Evolutionary conservation across 2,113 vertebrate genomes (phyloP).

Genomic region (Tor tambroides): DNA sequence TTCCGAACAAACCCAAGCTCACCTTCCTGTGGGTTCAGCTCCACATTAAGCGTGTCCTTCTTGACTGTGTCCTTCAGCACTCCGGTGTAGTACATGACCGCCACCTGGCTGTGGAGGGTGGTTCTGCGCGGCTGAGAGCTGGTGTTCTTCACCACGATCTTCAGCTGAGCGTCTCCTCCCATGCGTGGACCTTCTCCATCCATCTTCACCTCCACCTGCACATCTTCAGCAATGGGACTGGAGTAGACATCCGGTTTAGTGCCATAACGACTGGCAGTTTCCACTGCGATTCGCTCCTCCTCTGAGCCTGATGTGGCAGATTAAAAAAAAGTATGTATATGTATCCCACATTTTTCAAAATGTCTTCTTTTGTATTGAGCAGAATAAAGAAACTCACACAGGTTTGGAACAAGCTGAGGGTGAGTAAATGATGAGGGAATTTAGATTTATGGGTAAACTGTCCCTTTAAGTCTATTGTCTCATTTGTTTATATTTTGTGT

Average conservation of each 20-base stretch:
- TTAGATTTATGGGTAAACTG: neutral
- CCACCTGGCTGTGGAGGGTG: conserved; percentile 81
- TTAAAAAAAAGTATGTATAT: neutral
- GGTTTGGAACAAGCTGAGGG: too few relatives aligned
- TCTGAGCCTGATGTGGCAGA: conserved; percentile 68
- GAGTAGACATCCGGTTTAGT: conserved; percentile 80
- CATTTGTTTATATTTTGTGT: neutral
- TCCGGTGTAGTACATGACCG: conserved; percentile 87
- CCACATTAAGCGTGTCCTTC: conserved; percentile 74
- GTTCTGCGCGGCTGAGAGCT: conserved; percentile 74
- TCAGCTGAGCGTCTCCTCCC: conserved; percentile 79
- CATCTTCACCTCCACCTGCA: conserved; percentile 76
- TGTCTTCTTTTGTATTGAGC: neutral
- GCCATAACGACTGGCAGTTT: conserved; percentile 84
- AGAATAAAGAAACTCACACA: neutral
- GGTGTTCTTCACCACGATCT: conserved; percentile 76
- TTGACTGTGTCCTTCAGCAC: conserved; percentile 81
- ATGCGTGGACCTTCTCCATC: conserved; percentile 81
- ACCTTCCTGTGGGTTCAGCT: conserved; percentile 78
- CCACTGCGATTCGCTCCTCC: conserved; percentile 86
- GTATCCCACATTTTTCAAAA: neutral
- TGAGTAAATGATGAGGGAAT: neutral
- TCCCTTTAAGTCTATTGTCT: neutral
- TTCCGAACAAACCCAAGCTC: conserved; percentile 23
- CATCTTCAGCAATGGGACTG: conserved; percentile 72